Evolutionary conservation across 1,140 invertebrate species (phyloP), one percentile per base, ranked within the genome.

Genomic region (Leptinotarsa undecemlineata): DNA sequence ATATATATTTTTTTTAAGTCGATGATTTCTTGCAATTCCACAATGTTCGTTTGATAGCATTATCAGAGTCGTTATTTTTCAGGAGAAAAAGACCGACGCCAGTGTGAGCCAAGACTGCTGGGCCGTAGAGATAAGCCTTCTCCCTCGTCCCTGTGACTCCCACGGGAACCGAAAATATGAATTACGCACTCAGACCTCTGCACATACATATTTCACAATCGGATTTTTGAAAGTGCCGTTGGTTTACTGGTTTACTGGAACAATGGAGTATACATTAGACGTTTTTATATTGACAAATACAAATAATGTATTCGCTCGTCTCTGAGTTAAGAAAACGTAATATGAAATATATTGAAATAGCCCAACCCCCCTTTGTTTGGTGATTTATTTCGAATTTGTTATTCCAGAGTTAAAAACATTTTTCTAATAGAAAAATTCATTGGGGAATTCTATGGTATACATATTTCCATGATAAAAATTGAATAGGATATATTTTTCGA

Each of bases 31-130:
- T 70, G 57, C 47, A 57, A 48, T 70, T 70, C 48, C 47, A 48
- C 68, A 70, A 70, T 68, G 66, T 20, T 70, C 68, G 68, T 60
- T 76, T 78, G 76, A 78, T 78, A 78, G 76, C 76, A 78, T 78
- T 78, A 78, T 78, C 76, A 76, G 68, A 69, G 64, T 76, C 76
- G 76, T 78, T 76, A 78, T 78, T 78, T 78, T 78, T 78, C 76
- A 75, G 68, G 67, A 73, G 66, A 69, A 69, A 26, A 73, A 71
- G 57, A 62, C 70, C 67, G 69, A 68, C 71, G 48, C 67, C 67
- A 68, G 47, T 15, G 66, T 42, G 66, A 68, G 62, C 64, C 48
- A 68, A 68, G 33, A 68, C 61, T 74, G 70, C 76, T 78, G 76
- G 68, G 21, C 69, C 68, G 47, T 51, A 26, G 71, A 78, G 76